These are phyloP conservation scores for Caenorhabditis brenneri DNA, from an alignment of 1,140 invertebrate genomes.

Conservation along the genomic window DNA sequence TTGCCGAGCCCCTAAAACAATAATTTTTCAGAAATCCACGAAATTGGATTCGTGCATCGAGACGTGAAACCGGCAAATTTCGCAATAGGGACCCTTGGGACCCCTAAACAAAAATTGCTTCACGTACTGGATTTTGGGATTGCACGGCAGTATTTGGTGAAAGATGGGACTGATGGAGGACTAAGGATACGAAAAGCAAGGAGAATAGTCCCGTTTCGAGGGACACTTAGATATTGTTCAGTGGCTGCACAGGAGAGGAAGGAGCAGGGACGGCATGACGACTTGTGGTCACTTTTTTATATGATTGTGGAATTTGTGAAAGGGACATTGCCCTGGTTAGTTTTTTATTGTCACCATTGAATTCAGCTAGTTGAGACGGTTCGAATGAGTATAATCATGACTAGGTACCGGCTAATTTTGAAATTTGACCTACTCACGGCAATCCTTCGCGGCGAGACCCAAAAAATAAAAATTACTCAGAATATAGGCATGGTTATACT, in stretches of 20 bases:
- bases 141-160: slow-evolving; percentile 83
- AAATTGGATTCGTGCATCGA: slow-evolving; percentile 50
- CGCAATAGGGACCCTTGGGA: slow-evolving; percentile 41
- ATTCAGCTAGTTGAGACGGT: too few relatives aligned
- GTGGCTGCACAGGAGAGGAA: slow-evolving; percentile 98
- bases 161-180: slow-evolving; percentile 77
- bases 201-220: slow-evolving; percentile 84
- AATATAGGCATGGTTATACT: too few relatives aligned
- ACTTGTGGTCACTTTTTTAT: slow-evolving; percentile 97
- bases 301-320: slow-evolving; percentile 95
- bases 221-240: slow-evolving; percentile 97
- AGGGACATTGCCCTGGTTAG: slow-evolving; percentile 90
- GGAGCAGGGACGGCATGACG: slow-evolving; percentile 76
- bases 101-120: slow-evolving; percentile 73
- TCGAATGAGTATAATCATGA: too few relatives aligned
- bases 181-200: slow-evolving; percentile 91
- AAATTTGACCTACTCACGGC: too few relatives aligned
- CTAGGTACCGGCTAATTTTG: too few relatives aligned
- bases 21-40: background rate
- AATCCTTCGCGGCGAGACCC: too few relatives aligned
- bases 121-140: slow-evolving; percentile 99
- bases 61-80: slow-evolving; percentile 54
- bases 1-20: too few relatives aligned
- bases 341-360: too few relatives aligned
- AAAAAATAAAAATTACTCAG: too few relatives aligned